These are phyloP conservation scores for Salpingus planirostris DNA, from an alignment of 2,888 invertebrate genomes.

Conservation along the genomic window DNA sequence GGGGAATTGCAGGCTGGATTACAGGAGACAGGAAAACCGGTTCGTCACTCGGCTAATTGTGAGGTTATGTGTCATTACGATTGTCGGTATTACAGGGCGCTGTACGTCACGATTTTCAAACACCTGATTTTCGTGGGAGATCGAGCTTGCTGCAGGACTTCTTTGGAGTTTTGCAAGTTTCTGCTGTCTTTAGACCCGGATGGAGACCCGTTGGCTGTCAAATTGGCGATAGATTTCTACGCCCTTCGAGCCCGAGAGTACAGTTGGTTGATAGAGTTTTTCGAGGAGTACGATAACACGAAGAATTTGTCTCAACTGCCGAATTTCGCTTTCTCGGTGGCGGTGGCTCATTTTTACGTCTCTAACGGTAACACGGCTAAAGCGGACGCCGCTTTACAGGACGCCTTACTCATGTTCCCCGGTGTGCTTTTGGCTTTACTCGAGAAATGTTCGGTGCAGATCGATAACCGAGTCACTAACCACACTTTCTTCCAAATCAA, in stretches of 20 bases:
- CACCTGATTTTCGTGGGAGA: slow-evolving; percentile 70
- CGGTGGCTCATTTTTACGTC: slow-evolving; percentile 61
- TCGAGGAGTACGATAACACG: slow-evolving; percentile 48
- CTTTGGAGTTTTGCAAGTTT: slow-evolving; percentile 79
- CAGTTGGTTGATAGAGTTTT: slow-evolving; percentile 50
- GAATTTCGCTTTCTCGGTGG: slow-evolving; percentile 78
- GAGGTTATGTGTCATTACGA: background rate
- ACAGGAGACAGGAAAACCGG: slow-evolving; percentile 73
- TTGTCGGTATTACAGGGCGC: slow-evolving; percentile 46
- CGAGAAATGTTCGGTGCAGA: slow-evolving; percentile 66
- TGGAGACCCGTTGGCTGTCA: slow-evolving; percentile 66
- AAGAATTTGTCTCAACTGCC: slow-evolving; percentile 72
- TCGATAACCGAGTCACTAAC: slow-evolving; percentile 52
- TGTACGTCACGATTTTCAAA: slow-evolving; percentile 74
- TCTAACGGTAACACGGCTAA: slow-evolving; percentile 38
- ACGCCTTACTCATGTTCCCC: slow-evolving; percentile 75
- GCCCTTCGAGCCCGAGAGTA: slow-evolving; percentile 68
- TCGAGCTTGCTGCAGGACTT: slow-evolving; percentile 74
- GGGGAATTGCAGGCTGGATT: slow-evolving; percentile 67
- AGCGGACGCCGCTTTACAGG: slow-evolving; percentile 61
- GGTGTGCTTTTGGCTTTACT: slow-evolving; percentile 61
- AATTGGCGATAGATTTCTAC: slow-evolving; percentile 74
- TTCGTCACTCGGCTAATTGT: slow-evolving; percentile 28
- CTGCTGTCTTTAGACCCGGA: slow-evolving; percentile 69
- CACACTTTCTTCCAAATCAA: slow-evolving; percentile 44